Percentiles rank a stretch among this genome's conserved stretches.
These are phyloP conservation scores for Stramonita haemastoma DNA, from an alignment of 2,888 invertebrate genomes.

Conservation along the genomic window DNA sequence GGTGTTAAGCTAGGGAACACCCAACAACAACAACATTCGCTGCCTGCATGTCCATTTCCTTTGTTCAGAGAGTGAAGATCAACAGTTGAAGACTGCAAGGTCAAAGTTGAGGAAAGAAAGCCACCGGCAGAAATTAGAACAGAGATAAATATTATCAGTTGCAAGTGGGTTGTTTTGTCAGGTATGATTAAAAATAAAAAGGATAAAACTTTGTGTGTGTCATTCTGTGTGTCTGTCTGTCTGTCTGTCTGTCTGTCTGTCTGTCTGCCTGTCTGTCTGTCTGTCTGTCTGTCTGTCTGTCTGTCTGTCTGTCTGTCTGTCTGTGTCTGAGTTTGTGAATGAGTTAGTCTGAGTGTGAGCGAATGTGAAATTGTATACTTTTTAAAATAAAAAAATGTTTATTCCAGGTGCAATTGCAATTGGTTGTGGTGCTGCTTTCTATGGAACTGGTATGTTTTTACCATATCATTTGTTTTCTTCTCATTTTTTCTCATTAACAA, in stretches of 20 bases:
- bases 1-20: no score
- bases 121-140: no score
- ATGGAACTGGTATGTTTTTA: conserved; percentile 49
- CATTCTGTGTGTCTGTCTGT: neutral
- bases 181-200: no score
- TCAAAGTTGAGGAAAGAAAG: no score
- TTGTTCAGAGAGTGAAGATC: no score
- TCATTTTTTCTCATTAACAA: neutral
- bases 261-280: neutral
- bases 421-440: conserved; percentile 52
- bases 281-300: neutral
- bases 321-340: no score
- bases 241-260: neutral
- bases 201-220: no score
- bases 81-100: no score
- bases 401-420: conserved; percentile 47
- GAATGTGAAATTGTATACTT: neutral
- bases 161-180: no score
- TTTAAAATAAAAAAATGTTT: neutral
- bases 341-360: neutral
- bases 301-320: neutral
- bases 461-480: neutral
- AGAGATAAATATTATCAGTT: no score
- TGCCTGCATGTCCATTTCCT: no score
- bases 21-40: no score